Evolutionary conservation across 2,797 vertebrate genomes (phyloP), one percentile per base, ranked within the genome.

Genomic region (Allobates femoralis): DNA sequence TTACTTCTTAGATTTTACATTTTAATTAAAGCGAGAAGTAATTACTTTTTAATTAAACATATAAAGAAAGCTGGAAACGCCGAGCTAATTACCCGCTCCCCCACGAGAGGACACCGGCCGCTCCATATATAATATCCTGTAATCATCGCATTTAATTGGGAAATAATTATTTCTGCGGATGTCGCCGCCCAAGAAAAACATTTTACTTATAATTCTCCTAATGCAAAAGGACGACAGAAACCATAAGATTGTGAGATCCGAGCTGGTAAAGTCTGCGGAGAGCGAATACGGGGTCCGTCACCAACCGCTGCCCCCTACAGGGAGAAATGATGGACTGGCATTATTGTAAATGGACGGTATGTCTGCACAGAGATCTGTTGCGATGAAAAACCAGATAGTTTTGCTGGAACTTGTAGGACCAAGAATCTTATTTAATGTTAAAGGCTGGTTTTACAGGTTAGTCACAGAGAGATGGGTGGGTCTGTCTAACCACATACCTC

Each of bases 21-120:
- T 87, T 84, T 87, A 84, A 87, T 87, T 87, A 81, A 74, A 75
- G 62, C 37, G 18, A 58, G 12, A 81, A 87, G 86, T 80, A 87
- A 87, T 87, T 87, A 87, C 81, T 84, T 87, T 84, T 75, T 80
- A 84, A 87, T 84, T 87, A 87, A 87, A 87, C 37, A 75, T 74
- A 87, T 51, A 74, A 73, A 64, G 81, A 79, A 79, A 5, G 30
- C 67, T 87, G 64, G 37, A 79, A 87, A 60, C 69, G 53, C 64
- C n/a, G 58, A 84, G 62, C 60, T 83, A 83, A 83, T 78, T 78
- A 71, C 79, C 26, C 28, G 58, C 21, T 32, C 55, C 58, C 79
- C 15, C 2, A 60, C 14, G 46, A 34, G 67, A 56, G 5, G 19
- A n/a, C 12, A 14, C 21, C 0, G n/a, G 16, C 58, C 58, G 26